Evolutionary conservation across 2,113 vertebrate species (phyloP).

Genomic region (Callaeas wilsoni): DNA sequence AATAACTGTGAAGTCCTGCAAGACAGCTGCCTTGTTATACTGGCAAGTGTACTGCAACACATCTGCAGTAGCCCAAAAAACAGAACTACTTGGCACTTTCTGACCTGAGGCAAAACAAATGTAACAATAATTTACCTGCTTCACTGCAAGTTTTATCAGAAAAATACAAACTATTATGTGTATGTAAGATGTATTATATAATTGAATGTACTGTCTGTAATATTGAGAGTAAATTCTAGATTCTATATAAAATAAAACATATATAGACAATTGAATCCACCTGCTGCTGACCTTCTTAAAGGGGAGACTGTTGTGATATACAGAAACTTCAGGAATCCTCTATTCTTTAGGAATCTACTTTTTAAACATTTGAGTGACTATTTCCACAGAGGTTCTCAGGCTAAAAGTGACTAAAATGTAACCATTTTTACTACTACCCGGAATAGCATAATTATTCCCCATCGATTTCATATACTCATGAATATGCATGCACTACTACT

Average conservation of each 20-base stretch:
- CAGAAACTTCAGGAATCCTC: background rate
- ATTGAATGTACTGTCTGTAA: background rate
- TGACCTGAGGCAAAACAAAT: background rate
- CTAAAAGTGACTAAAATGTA: slow-evolving; percentile 13
- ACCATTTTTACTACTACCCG: background rate
- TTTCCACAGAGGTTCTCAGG: background rate
- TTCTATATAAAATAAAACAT: background rate
- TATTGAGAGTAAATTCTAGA: background rate
- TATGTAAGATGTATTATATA: background rate
- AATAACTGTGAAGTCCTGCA: background rate
- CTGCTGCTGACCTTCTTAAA: background rate
- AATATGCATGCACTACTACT: background rate
- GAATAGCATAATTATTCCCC: slow-evolving; percentile 14
- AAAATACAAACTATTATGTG: background rate
- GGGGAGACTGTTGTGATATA: background rate
- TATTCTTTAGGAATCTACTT: background rate
- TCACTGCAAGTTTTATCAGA: background rate
- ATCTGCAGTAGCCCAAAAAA: background rate
- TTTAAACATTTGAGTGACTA: background rate
- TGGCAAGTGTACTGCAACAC: background rate
- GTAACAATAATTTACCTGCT: background rate
- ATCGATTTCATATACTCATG: slow-evolving; percentile 25
- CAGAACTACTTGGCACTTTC: background rate
- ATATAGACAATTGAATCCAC: background rate
- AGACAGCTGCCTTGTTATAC: background rate